Conservation (phyloP, 2,113 vertebrate genomes). For the Xiphophorus hellerii region DNA sequence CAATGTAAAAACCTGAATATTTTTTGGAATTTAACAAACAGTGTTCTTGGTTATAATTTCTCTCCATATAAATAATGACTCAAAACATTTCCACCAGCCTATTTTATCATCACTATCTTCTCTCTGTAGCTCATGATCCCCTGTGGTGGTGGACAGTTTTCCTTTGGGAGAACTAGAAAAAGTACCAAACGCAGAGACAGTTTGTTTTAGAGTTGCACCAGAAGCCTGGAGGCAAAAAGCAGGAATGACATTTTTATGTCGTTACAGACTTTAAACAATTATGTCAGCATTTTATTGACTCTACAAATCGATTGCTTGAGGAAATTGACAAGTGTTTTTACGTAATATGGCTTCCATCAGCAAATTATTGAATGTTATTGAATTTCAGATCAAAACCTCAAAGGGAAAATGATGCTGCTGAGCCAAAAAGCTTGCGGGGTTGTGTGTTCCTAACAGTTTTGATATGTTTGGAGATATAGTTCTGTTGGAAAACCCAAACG, state of each 20-base stretch:
- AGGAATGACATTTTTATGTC: conserved; percentile 20
- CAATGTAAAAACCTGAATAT: conserved; percentile 2
- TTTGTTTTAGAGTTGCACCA: conserved; percentile 47
- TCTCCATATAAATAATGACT: not conserved
- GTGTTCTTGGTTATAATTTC: not conserved
- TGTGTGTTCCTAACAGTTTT: too few species aligned
- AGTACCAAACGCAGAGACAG: conserved; percentile 61
- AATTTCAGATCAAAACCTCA: too few species aligned
- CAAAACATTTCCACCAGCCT: not conserved
- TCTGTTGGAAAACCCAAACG: too few species aligned
- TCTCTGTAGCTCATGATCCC: conserved; percentile 31
- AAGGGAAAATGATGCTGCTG: too few species aligned
- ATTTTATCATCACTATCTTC: not conserved
- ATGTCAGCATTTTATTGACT: conserved; percentile 5
- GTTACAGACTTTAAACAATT: conserved; percentile 9
- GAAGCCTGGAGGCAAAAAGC: conserved; percentile 34
- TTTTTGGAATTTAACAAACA: not conserved
- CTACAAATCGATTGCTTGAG: not conserved
- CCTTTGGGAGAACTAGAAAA: conserved; percentile 48
- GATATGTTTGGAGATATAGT: too few species aligned
- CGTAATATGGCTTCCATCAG: too few species aligned
- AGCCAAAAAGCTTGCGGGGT: too few species aligned
- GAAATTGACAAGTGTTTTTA: not conserved
- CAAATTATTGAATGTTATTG: too few species aligned
- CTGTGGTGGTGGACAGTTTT: conserved; percentile 54